phyloP scores from a whole-genome alignment of 2,888 invertebrate species.

The Nudaria mundana region DNA sequence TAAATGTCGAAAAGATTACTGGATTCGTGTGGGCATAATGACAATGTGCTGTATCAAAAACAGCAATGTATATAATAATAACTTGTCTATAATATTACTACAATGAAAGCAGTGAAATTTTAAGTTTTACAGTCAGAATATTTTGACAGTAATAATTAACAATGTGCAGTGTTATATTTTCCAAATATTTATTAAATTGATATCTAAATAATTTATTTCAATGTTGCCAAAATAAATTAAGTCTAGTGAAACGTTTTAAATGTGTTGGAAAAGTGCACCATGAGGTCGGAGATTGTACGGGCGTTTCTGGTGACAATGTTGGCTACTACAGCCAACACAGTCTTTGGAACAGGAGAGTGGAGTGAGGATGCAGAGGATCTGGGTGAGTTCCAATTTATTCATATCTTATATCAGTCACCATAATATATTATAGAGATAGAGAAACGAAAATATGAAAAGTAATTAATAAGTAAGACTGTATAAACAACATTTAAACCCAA shows the following conservation, averaged over 20 bases:
- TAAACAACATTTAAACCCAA: too few relatives aligned
- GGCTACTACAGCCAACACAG: constrained; percentile 49
- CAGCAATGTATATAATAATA: too few relatives aligned
- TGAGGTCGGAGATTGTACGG: constrained; percentile 46
- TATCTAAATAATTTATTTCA: constrained; percentile 8
- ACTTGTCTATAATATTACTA: too few relatives aligned
- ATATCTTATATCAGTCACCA: too few relatives aligned
- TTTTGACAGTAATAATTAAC: constrained; percentile 22
- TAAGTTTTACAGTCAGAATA: too few relatives aligned
- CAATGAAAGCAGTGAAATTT: too few relatives aligned
- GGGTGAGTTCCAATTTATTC: constrained; percentile 49
- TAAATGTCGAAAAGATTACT: constrained; percentile 48
- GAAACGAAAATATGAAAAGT: too few relatives aligned
- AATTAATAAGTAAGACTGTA: too few relatives aligned
- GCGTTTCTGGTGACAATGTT: constrained; percentile 47
- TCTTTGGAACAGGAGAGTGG: constrained; percentile 70
- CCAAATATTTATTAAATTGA: neutral
- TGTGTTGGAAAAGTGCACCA: constrained; percentile 34
- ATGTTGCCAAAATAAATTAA: constrained; percentile 37
- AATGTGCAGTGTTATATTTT: constrained; percentile 29
- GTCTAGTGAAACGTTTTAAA: constrained; percentile 19
- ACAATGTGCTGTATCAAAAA: too few relatives aligned
- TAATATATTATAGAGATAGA: too few relatives aligned
- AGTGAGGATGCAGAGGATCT: constrained; percentile 75
- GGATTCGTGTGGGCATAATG: constrained; percentile 24